Base-by-base conservation (phyloP, 1,140 invertebrate species). In the Drosophila rhopaloa region DNA sequence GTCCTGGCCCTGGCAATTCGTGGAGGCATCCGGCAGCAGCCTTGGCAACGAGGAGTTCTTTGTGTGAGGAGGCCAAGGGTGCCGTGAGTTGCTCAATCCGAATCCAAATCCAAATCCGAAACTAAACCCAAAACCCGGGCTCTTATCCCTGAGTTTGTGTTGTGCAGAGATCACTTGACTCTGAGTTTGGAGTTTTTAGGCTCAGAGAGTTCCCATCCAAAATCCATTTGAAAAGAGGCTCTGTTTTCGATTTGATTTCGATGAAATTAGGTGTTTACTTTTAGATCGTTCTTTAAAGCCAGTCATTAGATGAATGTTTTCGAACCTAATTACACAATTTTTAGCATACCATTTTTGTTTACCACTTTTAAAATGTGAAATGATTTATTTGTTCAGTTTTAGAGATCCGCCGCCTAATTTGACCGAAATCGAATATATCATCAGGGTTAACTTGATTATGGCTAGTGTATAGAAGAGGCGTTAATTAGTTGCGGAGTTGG, bases 41-140 rank as follows among this genome's bases (percentile, higher is more conserved):
- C 35, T 81, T 9, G 85, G 81, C 53, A 90, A 90, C 38, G 85
- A 89, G 57, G 85, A 90, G 71, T 90, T 89, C 57, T 89, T 89
- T 13, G 86, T 89, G 37, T 89, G 68, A 62, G 57, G 75, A 55
- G 14, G 35, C 16, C 14, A 13, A 41, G 35, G 16, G 14, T 14
- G 19, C 11, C 35, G 35, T 6, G 11, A 9, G 35, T 40, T 11
- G 4, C 8, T n/a, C 16, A 13, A 3, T 10, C 19, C n/a, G 8
- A n/a, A 27, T 27, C 19, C 13, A 24, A 32, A 66, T 16, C 47
- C 50, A 24, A 32, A 66, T 16, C 47, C 50, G 11, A 48, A 27
- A 29, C 55, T 44, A 48, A 46, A 62, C 47, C 58, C 41, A 53
- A 10, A 66, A 27, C 54, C 56, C 59, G 41, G 56, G 41, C 71